These are phyloP conservation scores for Parauchenoglanis punctatus DNA, from an alignment of 2,797 vertebrate genomes.

Conservation along the genomic window DNA sequence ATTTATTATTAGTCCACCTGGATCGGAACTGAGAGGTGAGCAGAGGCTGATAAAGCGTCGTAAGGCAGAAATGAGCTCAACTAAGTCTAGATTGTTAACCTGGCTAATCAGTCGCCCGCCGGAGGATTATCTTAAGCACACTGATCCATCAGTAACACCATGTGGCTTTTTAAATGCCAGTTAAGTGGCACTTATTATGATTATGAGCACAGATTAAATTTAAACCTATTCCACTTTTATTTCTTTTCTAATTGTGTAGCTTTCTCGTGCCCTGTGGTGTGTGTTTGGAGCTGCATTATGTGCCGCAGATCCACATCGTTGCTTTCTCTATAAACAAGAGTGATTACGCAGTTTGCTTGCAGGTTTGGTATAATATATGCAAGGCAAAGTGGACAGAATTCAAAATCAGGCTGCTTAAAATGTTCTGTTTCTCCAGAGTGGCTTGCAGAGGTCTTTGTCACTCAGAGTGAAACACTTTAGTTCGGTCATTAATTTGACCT, in stretches of 20 bases:
- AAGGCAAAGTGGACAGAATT: conserved; percentile 63
- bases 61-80: background rate
- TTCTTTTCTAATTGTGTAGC: background rate
- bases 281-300: conserved; percentile 58
- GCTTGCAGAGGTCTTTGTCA: conserved; percentile 57
- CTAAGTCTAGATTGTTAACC: background rate
- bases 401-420: conserved; percentile 75
- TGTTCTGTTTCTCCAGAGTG: conserved; percentile 68
- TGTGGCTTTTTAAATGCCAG: conserved; percentile 1
- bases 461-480: conserved; percentile 67
- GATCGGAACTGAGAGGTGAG: conserved; percentile 22
- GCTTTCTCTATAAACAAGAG: conserved; percentile 71
- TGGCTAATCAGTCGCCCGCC: background rate
- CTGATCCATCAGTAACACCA: background rate
- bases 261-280: conserved; percentile 32
- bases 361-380: conserved; percentile 67
- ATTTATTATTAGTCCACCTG: conserved; percentile 41
- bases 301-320: conserved; percentile 65
- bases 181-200: background rate
- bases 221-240: background rate
- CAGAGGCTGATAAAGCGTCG: background rate
- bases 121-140: conserved; percentile 28
- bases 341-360: conserved; percentile 59
- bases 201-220: background rate
- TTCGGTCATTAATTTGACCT: conserved; percentile 67